Conservation (phyloP, 1,140 invertebrate genomes). For the Cataglyphis hispanica region DNA sequence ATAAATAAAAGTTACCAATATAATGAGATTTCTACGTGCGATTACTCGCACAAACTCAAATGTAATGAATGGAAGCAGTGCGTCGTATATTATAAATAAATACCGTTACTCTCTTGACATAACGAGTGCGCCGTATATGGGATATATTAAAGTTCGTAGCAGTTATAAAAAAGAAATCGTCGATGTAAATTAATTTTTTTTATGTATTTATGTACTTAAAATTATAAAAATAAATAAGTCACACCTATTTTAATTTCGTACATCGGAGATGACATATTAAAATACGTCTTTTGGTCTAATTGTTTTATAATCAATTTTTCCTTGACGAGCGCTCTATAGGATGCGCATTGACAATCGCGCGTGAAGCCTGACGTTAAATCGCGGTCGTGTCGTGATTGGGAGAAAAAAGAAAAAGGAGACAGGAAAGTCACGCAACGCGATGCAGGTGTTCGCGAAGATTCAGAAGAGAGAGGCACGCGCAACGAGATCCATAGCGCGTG, state of each 20-base stretch:
- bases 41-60: constrained; percentile 59
- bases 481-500: constrained; percentile 75
- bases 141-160: neutral
- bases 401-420: constrained; percentile 20
- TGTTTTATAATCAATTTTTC: constrained; percentile 14
- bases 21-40: constrained; percentile 51
- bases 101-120: constrained; percentile 32
- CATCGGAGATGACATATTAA: neutral
- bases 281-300: neutral
- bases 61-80: constrained; percentile 46
- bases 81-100: constrained; percentile 58
- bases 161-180: constrained; percentile 18
- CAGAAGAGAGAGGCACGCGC: constrained; percentile 77
- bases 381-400: constrained; percentile 66
- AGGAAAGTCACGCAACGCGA: constrained; percentile 71
- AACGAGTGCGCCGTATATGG: constrained; percentile 26
- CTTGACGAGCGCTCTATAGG: constrained; percentile 10
- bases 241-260: neutral
- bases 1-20: constrained; percentile 47
- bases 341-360: constrained; percentile 74
- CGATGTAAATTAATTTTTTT: neutral
- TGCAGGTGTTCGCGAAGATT: constrained; percentile 73
- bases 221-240: constrained; percentile 11
- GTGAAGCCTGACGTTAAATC: constrained; percentile 77
- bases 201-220: neutral